Percentiles rank a stretch among this genome's conserved stretches.
Conservation (phyloP, 1,140 invertebrate species). For the Listronotus oregonensis region DNA sequence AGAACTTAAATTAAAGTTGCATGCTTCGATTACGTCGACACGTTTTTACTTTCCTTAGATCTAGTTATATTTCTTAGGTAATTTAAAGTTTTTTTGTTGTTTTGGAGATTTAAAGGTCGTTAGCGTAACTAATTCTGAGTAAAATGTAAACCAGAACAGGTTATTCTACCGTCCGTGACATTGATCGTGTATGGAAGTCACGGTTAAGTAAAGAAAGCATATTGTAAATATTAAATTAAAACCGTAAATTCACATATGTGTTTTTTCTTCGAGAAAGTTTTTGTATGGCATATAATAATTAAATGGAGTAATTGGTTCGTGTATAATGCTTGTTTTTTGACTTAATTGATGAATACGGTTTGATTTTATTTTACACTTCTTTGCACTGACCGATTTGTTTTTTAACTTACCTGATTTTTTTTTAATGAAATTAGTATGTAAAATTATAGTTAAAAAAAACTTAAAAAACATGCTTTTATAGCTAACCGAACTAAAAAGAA, state of each 20-base stretch:
- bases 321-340: slow-evolving; percentile 2
- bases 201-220: slow-evolving; percentile 27
- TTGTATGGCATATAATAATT: slow-evolving; percentile 16
- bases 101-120: slow-evolving; percentile 33
- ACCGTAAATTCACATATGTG: slow-evolving; percentile 9
- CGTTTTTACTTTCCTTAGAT: slow-evolving; percentile 26
- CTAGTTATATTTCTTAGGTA: slow-evolving; percentile 24
- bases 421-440: no score
- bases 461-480: no score
- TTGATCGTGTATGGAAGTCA: slow-evolving; percentile 28
- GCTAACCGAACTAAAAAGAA: no score
- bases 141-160: slow-evolving; percentile 35
- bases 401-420: no score
- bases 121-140: slow-evolving; percentile 13
- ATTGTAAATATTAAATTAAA: slow-evolving; percentile 23
- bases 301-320: not conserved
- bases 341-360: slow-evolving; percentile 13
- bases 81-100: slow-evolving; percentile 18
- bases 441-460: no score
- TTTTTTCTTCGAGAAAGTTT: slow-evolving; percentile 28
- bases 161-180: slow-evolving; percentile 26
- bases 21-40: slow-evolving; percentile 15
- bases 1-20: slow-evolving; percentile 7
- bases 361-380: no score
- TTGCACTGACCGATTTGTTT: no score